These are phyloP conservation scores for Platycheirus rosarum DNA, from an alignment of 2,888 invertebrate species.

Conservation along the genomic window DNA sequence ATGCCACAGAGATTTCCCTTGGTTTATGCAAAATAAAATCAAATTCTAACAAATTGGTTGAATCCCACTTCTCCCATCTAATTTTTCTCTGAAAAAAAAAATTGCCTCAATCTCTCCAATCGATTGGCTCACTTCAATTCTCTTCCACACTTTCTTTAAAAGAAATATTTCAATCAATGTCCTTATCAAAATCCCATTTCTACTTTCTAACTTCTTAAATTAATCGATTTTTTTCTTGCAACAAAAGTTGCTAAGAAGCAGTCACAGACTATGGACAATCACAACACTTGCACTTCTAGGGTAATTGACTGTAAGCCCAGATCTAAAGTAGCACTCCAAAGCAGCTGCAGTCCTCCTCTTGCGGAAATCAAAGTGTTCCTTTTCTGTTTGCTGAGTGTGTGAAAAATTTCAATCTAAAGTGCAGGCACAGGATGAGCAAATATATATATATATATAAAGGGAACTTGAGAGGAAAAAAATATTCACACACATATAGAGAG, in stretches of 20 bases:
- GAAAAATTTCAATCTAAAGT: slow-evolving; percentile 55
- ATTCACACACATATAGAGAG: not conserved
- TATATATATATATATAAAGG: slow-evolving; percentile 18
- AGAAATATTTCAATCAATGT: not conserved
- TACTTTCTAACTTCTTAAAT: not conserved
- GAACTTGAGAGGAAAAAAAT: not conserved
- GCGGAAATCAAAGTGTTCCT: slow-evolving; percentile 38
- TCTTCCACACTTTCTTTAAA: not conserved
- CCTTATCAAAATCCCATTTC: not conserved
- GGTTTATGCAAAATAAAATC: too few species aligned
- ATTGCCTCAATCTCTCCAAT: not conserved
- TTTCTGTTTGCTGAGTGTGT: slow-evolving; percentile 41
- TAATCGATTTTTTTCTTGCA: not conserved
- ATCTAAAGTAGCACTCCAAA: not conserved
- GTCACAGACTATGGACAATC: not conserved
- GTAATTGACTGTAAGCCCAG: not conserved
- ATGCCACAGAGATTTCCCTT: too few species aligned
- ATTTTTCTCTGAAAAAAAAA: too few species aligned
- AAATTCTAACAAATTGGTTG: too few species aligned
- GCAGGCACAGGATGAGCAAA: slow-evolving; percentile 38
- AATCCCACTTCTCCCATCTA: too few species aligned
- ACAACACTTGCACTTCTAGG: not conserved
- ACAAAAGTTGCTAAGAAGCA: not conserved
- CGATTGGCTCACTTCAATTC: not conserved
- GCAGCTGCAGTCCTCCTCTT: not conserved